Evolutionary conservation across 1,140 invertebrate genomes (phyloP).

Genomic region (Coenobita brevimanus): DNA sequence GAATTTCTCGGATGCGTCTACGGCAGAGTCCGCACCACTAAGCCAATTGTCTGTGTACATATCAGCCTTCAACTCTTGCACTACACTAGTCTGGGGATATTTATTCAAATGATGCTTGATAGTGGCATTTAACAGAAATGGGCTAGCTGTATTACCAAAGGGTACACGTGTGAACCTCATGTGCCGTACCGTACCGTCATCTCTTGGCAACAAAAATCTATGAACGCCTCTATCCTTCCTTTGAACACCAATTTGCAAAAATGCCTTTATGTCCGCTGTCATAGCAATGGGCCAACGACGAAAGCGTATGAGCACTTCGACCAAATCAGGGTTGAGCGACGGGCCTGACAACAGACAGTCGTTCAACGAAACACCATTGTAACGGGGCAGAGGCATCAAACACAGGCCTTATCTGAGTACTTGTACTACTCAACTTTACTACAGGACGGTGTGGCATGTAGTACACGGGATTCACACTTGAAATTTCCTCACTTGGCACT

Average conservation of each 20-base stretch:
- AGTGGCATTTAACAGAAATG: constrained; percentile 34
- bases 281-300: constrained; percentile 27
- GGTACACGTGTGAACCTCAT: constrained; percentile 35
- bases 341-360: constrained; percentile 20
- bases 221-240: constrained; percentile 14
- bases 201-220: not conserved
- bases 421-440: constrained; percentile 22
- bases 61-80: constrained; percentile 21
- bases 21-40: constrained; percentile 6
- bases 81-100: constrained; percentile 20
- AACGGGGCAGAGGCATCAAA: constrained; percentile 19
- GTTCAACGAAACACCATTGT: constrained; percentile 27
- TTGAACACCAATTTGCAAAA: constrained; percentile 37
- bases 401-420: constrained; percentile 29
- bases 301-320: constrained; percentile 24
- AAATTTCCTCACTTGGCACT: constrained; percentile 4
- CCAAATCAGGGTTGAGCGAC: constrained; percentile 29
- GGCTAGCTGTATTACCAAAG: constrained; percentile 32
- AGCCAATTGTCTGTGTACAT: constrained; percentile 29
- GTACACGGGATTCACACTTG: constrained; percentile 5
- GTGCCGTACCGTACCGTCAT: not conserved
- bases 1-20: not conserved
- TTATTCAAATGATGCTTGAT: constrained; percentile 6
- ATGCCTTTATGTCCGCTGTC: constrained; percentile 24
- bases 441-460: constrained; percentile 40